Evolutionary conservation across 2,888 invertebrate species (phyloP), one percentile per base, ranked within the genome.

Genomic region (Drosophila fungiperda): DNA sequence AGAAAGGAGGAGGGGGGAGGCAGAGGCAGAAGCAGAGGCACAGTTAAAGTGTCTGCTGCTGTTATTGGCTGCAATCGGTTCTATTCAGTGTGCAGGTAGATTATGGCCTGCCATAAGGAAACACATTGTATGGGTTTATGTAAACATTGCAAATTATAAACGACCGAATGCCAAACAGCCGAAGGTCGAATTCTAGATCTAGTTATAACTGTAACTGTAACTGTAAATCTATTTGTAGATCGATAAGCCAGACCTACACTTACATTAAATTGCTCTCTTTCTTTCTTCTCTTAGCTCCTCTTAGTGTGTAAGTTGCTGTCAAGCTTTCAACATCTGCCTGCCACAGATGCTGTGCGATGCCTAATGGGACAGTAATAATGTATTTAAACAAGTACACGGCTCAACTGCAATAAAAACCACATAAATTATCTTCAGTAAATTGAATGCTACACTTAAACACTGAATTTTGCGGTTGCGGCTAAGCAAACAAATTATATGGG

Each of bases 71-170:
- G 75, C 73, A 73, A 78, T 78, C 80, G 80, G 49, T 62, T 63
- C 58, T n/a, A 74, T 61, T 62, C 64, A 69, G 80, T 75, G 63
- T 61, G 59, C 63, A 80, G 88, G 53, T 60, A 80, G 88, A 84
- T 84, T 84, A 88, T 86, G 77, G 60, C 68, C 68, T 36, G 72
- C 68, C 69, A 85, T 85, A 85, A 85, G 84, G 84, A 85, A 85
- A 71, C 79, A 71, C 77, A 75, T 81, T 79, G 81, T 69, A 35
- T 60, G 67, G 68, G 87, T 83, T 87, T 88, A 73, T 79, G 84
- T 83, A 86, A 85, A 86, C 87, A 83, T 53, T 59, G 69, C 76
- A 70, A 82, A 78, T 73, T 62, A 66, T 76, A 50, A 42, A 29
- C 59, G 15, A 32, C 7, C 61, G 42, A 69, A 55, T 40, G 42